Base-by-base conservation (phyloP, 2,888 invertebrate genomes). In the Aphrophora alni region DNA sequence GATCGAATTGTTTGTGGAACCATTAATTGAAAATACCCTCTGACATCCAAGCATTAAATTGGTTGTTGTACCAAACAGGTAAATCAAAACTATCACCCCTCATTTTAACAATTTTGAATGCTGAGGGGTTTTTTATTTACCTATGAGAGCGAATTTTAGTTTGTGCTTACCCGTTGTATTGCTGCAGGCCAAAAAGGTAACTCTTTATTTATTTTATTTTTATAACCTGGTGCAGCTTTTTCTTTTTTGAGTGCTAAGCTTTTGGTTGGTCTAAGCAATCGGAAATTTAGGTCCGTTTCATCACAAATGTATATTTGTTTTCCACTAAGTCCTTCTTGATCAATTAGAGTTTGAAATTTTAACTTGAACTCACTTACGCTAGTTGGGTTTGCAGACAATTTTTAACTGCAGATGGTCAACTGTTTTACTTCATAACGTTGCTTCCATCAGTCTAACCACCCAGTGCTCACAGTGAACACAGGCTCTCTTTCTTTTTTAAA, bases 371-470 rank as follows among this genome's bases (percentile, higher is more conserved):
- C 75, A 75, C 75, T 25, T 25, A 25, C 26, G 25, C 25, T 26
- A 28, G 26, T n/a, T 5, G 76, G 59, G n/a, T 51, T n/a, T 12
- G 21, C 26, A 14, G 51, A 17, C 12, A 44, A 44, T 44, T 44
- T 77, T 77, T 76, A 68, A 10, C 69, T 33, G 25, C 68, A 68
- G 17, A 76, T 76, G 68, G 21, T 17, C 8, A 76, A 68, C 44
- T 76, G 68, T 27, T 68, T 59, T 0, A 68, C 68, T n/a, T n/a
- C n/a, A n/a, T n/a, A 68, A 21, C 76, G 8, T 33, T 68, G 59
- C 25, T 76, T 76, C 76, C 76, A 76, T 28, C 69, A 25, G 24
- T 76, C 76, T 24, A 76, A 27, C 68, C 68, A 76, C 33, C 76
- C 76, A 68, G 12, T 76, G 68, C n/a, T n/a, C n/a, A n/a, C n/a